These are phyloP conservation scores for Anastrepha obliqua DNA, from an alignment of 1,140 invertebrate genomes.

Conservation along the genomic window DNA sequence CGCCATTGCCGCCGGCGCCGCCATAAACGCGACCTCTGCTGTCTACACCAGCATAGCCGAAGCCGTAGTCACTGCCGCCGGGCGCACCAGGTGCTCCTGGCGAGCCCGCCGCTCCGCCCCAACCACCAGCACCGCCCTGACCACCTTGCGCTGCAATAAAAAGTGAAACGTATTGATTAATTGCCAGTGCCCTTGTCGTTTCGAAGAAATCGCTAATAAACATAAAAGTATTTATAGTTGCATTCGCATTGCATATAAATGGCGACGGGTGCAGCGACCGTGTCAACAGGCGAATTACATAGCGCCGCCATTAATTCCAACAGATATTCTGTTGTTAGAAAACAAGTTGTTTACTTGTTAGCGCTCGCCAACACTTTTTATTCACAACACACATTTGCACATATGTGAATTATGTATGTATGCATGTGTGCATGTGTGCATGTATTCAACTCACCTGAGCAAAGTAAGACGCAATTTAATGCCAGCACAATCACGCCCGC, in stretches of 20 bases:
- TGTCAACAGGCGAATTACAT: background rate
- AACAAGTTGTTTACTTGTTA: background rate
- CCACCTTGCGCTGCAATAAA: constrained; percentile 46
- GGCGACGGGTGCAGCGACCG: background rate
- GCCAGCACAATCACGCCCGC: constrained; percentile 40
- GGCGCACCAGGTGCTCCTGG: constrained; percentile 60
- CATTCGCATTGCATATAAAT: constrained; percentile 2
- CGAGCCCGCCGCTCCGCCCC: constrained; percentile 57
- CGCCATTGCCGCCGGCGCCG: constrained; percentile 67
- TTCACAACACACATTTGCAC: too few species aligned
- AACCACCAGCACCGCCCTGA: constrained; percentile 55
- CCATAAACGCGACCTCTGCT: constrained; percentile 64
- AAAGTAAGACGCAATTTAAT: constrained; percentile 50
- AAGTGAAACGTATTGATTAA: background rate
- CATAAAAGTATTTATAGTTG: background rate
- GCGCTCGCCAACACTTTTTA: too few species aligned
- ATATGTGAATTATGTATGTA: background rate
- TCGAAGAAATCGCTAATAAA: too few species aligned
- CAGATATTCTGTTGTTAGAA: background rate
- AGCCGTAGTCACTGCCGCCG: constrained; percentile 61
- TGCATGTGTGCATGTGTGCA: background rate
- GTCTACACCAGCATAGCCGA: constrained; percentile 66
- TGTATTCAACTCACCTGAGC: constrained; percentile 3
- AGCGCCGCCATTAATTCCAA: background rate
- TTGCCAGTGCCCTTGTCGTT: background rate